Base-by-base conservation (phyloP, 2,888 invertebrate species). In the Trachelus troglodyta region DNA sequence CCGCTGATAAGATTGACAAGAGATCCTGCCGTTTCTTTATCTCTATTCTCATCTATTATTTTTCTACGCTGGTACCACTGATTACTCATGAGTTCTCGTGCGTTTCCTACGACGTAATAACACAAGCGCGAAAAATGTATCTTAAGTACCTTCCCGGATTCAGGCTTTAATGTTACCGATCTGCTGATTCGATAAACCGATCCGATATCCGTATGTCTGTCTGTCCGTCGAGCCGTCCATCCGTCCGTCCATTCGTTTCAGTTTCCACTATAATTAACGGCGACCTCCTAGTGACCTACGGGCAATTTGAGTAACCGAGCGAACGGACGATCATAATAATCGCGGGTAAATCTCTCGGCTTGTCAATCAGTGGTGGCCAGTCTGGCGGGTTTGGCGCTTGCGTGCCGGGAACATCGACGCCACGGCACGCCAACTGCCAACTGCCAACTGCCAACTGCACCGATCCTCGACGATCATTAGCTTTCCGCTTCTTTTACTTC, bases 221-320 rank as follows among this genome's bases (percentile, higher is more conserved):
- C 40, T 56, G 56, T 23, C 23, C 56, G 56, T 56, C 23, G 9
- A 56, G 23, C 56, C 56, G 56, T 56, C 56, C 56, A 23, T 80
- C 82, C 80, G 77, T 81, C 82, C 81, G 80, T 56, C 56, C 56
- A 56, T 23, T 56, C 56, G 56, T 56, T 56, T 56, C 56, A 56
- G 56, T 85, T 84, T 81, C 82, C 81, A 89, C 91, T 91, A 90
- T 90, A 91, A 91, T 91, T 91, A 91, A 88, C 88, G 87, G 77
- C 84, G 90, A 90, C 91, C 91, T 87, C 87, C 85, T 82, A 82
- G 81, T 88, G 90, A 90, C 91, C 89, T 81, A 80, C 81, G 85
- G 84, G 87, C 88, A 91, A 91, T 91, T 90, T 90, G 85, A 87
- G 85, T 85, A 81, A 84, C 83, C 85, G 78, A 82, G 76, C 80